Evolutionary conservation across 2,888 invertebrate species (phyloP), one percentile per base, ranked within the genome.

Genomic region (Elaeidobius kamerunicus): DNA sequence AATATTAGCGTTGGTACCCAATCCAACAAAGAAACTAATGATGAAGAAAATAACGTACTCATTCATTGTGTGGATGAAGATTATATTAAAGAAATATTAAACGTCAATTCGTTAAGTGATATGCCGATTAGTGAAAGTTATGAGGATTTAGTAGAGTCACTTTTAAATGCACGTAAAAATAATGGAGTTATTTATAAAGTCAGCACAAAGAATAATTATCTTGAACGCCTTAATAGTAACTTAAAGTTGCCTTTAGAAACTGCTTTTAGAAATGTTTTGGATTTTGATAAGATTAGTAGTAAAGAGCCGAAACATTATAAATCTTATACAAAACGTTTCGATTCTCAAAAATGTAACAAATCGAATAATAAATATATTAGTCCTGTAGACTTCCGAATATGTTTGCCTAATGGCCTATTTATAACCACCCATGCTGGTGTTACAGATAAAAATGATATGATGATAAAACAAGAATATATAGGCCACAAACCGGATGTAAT

Each of bases 361-460:
- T 30, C 27, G 18, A 19, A 40, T 18, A n/a, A n/a, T n/a, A n/a
- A n/a, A n/a, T n/a, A n/a, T n/a, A n/a, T n/a, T n/a, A n/a, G 4
- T 12, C 32, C 20, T 2, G 34, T 62, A 23, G 62, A 65, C 44
- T 64, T 63, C 32, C 55, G 62, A 15, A 56, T 67, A 11, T 63
- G 62, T 23, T 50, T 66, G 12, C 66, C 66, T 9, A 64, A 65
- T 53, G 66, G 66, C 9, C 38, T 67, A 32, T 59, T 59, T 30
- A 57, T 67, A 14, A 56, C 52, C 15, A 52, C 61, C 23, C 55
- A 63, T 32, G 55, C 63, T 6, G 58, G 60, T 35, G 48, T 55
- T 5, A 39, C 58, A 4, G 56, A 56, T 39, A 40, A 55, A 9
- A 42, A 46, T 9, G 35, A 55, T 4, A 23, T 55, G 1, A 63